Base-by-base conservation (phyloP, 2,888 invertebrate species). In the Pycnomerus fuliginosus region DNA sequence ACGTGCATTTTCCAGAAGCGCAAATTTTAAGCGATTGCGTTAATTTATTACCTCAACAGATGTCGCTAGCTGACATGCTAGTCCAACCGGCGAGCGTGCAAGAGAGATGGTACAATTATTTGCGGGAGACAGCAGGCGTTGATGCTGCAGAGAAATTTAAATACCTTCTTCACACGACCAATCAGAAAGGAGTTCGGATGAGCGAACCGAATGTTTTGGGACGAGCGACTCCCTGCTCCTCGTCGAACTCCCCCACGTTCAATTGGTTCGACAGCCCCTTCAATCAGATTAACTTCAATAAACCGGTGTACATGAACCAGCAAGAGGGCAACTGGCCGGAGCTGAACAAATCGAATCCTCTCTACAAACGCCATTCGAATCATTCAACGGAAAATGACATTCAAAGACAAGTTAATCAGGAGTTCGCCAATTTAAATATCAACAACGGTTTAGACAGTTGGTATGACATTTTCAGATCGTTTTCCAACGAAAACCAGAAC, bases 141-240 rank as follows among this genome's bases (percentile, higher is more conserved):
- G 79, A 80, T 35, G 76, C 77, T 1, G 80, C 80, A 1, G 76
- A 75, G 49, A 78, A 78, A 60, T 80, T 78, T 53, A 74, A 69
- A 52, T 68, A 69, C 43, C 60, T 69, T 2, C 60, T 69, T 24
- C 60, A 62, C 25, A 62, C 64, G 3, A 61, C 59, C 34, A 62
- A 55, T 57, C 64, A 62, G 39, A 62, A 62, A 39, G 62, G 59
- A 3, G 50, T 55, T 1, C 55, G 62, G 20, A 44, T 58, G 3
- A 40, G 55, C 30, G 61, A 64, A 15, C 54, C 53, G 15, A 54
- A 57, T 25, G 50, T 62, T 3, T 61, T 64, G 27, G 61, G 32
- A 16, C 34, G 44, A 15, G 50, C 55, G 5, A 60, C 59, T 5
- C 61, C 60, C 3, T 57, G 59, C 22, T 40, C 40, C 11, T 34